These are phyloP conservation scores for Nycticorax nycticorax DNA, from an alignment of 2,113 vertebrate genomes.

Conservation along the genomic window DNA sequence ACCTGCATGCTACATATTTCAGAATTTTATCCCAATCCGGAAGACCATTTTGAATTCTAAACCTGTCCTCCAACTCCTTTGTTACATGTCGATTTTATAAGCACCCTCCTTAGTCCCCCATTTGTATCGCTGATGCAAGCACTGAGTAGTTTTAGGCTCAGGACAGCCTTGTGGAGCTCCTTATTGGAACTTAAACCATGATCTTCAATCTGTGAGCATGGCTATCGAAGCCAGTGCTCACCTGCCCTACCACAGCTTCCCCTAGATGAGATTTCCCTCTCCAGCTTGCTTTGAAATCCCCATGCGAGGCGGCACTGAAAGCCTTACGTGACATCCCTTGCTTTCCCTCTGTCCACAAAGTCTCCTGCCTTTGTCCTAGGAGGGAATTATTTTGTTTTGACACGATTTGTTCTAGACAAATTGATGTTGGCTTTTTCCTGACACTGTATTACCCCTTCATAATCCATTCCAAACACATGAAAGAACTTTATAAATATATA, in stretches of 20 bases:
- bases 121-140: background rate
- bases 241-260: background rate
- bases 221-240: background rate
- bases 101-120: background rate
- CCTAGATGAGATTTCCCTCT: background rate
- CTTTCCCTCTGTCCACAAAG: background rate
- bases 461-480: slow-evolving; percentile 49
- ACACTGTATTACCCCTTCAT: background rate
- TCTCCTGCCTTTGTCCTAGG: background rate
- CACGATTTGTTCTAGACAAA: background rate
- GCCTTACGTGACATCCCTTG: rapidly evolving
- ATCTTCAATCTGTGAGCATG: background rate
- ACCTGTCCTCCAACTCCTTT: background rate
- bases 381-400: background rate
- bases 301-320: background rate
- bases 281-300: background rate
- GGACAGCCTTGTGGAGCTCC: background rate
- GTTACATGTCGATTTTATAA: background rate
- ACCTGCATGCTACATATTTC: background rate
- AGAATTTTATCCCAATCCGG: background rate
- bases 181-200: background rate
- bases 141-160: background rate
- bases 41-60: background rate
- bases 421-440: background rate
- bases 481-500: slow-evolving; percentile 35